Conservation (phyloP, 2,888 invertebrate genomes). For the Netelia virgata region DNA sequence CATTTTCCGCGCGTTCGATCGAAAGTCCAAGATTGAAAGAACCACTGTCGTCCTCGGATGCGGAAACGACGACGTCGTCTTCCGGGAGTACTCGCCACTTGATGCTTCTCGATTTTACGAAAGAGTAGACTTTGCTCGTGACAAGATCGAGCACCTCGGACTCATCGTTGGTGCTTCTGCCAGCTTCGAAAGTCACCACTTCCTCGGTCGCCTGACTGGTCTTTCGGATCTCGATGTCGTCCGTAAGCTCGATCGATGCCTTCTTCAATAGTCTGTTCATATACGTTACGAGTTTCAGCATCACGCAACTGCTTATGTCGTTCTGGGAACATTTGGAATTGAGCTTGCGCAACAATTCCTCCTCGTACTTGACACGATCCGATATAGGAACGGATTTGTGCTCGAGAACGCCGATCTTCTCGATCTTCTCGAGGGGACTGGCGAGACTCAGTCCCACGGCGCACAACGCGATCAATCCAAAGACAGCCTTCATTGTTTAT, state of each 20-base stretch:
- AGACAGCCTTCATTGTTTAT: constrained; percentile 77
- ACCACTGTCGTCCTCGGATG: constrained; percentile 89
- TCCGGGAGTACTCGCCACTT: constrained; percentile 92
- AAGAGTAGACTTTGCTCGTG: constrained; percentile 91
- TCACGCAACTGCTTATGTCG: constrained; percentile 93
- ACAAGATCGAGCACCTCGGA: constrained; percentile 88
- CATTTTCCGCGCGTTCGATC: constrained; percentile 88
- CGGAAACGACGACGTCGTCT: constrained; percentile 91
- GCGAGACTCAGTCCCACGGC: constrained; percentile 75
- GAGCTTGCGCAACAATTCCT: constrained; percentile 90
- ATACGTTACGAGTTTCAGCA: constrained; percentile 93
- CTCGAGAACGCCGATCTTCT: constrained; percentile 81
- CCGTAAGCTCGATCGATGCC: constrained; percentile 91
- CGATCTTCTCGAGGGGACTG: constrained; percentile 82
- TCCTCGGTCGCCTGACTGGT: constrained; percentile 86
- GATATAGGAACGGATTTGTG: constrained; percentile 80
- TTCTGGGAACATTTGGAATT: constrained; percentile 92
- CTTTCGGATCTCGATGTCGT: constrained; percentile 91
- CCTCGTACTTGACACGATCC: constrained; percentile 87
- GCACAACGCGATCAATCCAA: constrained; percentile 74
- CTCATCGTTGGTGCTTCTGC: constrained; percentile 87
- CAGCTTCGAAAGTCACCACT: constrained; percentile 87
- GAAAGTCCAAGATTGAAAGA: constrained; percentile 90
- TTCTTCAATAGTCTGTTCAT: constrained; percentile 93
- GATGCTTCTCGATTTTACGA: constrained; percentile 91